These are phyloP conservation scores for Sesia apiformis DNA, from an alignment of 2,888 invertebrate species.

Conservation along the genomic window DNA sequence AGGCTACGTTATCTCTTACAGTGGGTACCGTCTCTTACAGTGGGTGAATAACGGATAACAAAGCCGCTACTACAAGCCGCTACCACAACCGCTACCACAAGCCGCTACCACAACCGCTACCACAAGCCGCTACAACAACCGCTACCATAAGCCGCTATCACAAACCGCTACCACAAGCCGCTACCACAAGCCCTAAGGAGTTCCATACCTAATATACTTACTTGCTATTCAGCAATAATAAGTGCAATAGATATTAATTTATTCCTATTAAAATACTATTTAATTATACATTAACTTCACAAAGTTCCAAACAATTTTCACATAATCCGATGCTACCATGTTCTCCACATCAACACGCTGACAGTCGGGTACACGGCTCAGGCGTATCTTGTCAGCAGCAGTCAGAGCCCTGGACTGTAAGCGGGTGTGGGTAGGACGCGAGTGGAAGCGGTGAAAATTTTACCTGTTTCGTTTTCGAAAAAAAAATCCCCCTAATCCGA, in stretches of 20 bases:
- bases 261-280: neutral
- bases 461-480: neutral
- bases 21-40: no score
- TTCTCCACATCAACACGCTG: neutral
- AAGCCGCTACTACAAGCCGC: no score
- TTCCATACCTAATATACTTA: no score
- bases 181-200: no score
- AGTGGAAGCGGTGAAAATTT: neutral
- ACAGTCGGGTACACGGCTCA: conserved; percentile 5
- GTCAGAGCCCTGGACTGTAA: conserved; percentile 3
- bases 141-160: no score
- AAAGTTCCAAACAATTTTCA: neutral
- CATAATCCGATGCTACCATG: neutral
- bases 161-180: no score
- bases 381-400: conserved; percentile 6
- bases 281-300: neutral
- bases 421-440: neutral
- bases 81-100: no score
- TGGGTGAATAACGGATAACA: no score
- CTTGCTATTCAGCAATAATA: no score
- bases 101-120: no score
- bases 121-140: no score
- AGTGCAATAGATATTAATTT: neutral
- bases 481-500: neutral
- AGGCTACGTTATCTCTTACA: no score